Base-by-base conservation (phyloP, 2,888 invertebrate species). In the Heliothis peltigera region DNA sequence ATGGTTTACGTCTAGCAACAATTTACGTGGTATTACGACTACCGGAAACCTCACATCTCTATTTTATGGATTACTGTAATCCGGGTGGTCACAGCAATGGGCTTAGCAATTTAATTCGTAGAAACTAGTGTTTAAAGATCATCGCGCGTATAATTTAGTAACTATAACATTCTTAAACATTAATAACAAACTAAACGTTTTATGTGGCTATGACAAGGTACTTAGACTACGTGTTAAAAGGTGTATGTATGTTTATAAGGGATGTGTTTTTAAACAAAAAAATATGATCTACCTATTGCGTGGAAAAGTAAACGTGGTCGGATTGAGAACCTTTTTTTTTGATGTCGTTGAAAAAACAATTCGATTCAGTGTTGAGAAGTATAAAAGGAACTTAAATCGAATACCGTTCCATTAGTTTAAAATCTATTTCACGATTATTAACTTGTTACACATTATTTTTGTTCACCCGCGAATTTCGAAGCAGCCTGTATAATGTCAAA, bases 151-250 rank as follows among this genome's bases (percentile, higher is more conserved):
- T 47, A 47, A 46, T 51, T 68, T 63, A 46, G 48, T 70, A 53
- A 70, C 70, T 51, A 43, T 75, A 46, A 69, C 75, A 28, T 12
- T 35, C 5, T 64, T 53, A 53, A 51, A 70, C 19, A 52, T 64
- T 64, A 46, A 61, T 55, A 64, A 64, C 55, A 58, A 62, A 57
- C 58, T 75, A 53, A 75, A 59, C 61, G 60, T 19, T 68, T 64
- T 71, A 64, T 54, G 62, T 18, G 44, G 17, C 55, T 63, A 59
- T 61, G 62, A 62, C 54, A 63, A 57, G 1, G 48, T 51, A 46
- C 43, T 19, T 75, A 59, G 32, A 32, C 59, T 46, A 22, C 7
- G 17, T 32, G 56, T 48, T 63, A 61, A 68, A 62, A 65, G 39
- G 55, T 65, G 60, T 55, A 60, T 54, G 46, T 28, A 53, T 43